Percentiles rank a stretch among this genome's conserved stretches.
Evolutionary conservation across 2,113 vertebrate genomes (phyloP).

Genomic region (Gnathonemus echidnorhynchus): DNA sequence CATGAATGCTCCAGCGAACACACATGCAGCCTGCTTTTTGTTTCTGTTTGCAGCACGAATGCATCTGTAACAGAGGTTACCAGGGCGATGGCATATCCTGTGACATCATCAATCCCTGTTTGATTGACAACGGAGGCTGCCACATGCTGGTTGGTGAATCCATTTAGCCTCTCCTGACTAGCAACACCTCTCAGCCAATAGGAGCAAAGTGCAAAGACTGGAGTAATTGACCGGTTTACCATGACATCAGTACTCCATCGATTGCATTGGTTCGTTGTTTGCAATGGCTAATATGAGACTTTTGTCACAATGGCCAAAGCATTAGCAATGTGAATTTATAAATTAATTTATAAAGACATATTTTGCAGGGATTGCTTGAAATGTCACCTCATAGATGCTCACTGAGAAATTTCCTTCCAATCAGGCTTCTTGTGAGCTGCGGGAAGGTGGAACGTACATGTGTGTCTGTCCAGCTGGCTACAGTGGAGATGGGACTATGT

Average conservation of each 20-base stretch:
- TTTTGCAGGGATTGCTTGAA: neutral
- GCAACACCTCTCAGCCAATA: neutral
- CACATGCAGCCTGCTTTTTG: neutral
- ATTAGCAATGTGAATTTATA: neutral
- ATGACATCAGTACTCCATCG: neutral
- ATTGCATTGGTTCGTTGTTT: neutral
- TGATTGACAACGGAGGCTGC: conserved; percentile 75
- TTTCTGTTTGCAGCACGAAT: conserved; percentile 66
- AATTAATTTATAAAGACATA: neutral
- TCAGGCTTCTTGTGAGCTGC: conserved; percentile 73
- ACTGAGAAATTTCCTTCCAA: neutral
- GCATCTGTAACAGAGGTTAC: conserved; percentile 77
- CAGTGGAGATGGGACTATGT: conserved; percentile 69
- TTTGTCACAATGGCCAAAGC: neutral
- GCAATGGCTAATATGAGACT: neutral
- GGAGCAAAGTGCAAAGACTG: neutral
- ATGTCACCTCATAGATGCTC: neutral
- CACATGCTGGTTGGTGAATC: conserved; percentile 68
- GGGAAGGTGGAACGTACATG: conserved; percentile 51
- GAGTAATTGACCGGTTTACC: neutral
- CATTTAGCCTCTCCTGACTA: neutral
- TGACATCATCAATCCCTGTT: conserved; percentile 73
- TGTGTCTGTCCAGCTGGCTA: conserved; percentile 71
- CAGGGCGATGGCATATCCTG: conserved; percentile 75
- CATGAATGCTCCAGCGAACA: neutral